These are phyloP conservation scores for Iphiclides podalirius DNA, from an alignment of 2,888 invertebrate genomes.

Conservation along the genomic window DNA sequence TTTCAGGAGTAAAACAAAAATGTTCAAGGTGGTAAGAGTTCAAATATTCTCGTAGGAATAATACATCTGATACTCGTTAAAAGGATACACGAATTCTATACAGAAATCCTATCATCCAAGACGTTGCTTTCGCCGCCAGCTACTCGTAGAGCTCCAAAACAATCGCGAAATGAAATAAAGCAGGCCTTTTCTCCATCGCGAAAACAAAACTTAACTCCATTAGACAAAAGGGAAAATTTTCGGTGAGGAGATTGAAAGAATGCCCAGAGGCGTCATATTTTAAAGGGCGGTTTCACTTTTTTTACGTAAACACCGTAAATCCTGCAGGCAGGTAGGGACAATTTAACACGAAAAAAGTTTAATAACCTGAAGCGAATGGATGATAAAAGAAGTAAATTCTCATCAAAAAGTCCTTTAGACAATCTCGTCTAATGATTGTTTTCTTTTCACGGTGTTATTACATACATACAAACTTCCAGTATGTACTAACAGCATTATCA, in stretches of 20 bases:
- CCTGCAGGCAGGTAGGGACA: conserved; percentile 12
- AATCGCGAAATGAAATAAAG: conserved; percentile 12
- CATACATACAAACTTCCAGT: no score
- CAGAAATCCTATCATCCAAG: no score
- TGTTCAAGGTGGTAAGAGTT: no score
- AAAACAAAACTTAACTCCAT: conserved; percentile 17
- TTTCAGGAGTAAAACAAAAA: no score
- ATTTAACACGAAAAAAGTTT: conserved; percentile 20
- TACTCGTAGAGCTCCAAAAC: background rate
- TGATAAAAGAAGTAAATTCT: conserved; percentile 3
- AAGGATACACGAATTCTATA: no score
- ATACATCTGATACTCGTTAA: no score
- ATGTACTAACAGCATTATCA: no score
- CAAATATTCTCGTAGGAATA: no score
- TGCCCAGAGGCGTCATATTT: conserved; percentile 21
- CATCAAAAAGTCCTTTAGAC: background rate
- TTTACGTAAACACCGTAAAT: conserved; percentile 15
- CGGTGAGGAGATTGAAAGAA: conserved; percentile 11
- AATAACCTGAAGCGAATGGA: conserved; percentile 14
- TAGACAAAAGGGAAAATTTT: conserved; percentile 10
- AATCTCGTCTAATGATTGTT: background rate
- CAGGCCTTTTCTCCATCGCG: background rate
- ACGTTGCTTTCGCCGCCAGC: no score
- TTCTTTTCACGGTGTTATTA: background rate
- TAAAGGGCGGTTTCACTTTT: conserved; percentile 16